Conservation (phyloP, 2,888 invertebrate species). For the Tipula helvola region DNA sequence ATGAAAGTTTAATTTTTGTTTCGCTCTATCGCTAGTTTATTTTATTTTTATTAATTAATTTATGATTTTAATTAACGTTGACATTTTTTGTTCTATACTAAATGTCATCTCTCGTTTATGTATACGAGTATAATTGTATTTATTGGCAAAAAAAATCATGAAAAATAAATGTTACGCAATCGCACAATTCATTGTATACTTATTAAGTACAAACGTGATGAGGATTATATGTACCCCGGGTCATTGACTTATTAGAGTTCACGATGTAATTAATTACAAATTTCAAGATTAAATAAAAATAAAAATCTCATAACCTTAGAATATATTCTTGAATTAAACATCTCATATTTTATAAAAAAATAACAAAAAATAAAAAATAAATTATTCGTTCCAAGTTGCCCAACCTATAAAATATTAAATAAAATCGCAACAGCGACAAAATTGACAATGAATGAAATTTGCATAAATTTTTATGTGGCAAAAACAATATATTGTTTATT, state of each 20-base stretch:
- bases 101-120: neutral
- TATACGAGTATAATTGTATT: neutral
- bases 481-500: neutral
- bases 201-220: neutral
- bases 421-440: neutral
- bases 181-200: neutral
- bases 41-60: neutral
- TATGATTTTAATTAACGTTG: conserved; percentile 4
- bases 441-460: neutral
- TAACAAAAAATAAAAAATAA: neutral
- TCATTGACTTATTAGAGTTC: neutral
- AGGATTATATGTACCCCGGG: neutral
- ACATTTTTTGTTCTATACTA: neutral
- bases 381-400: neutral
- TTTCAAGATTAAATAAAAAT: neutral
- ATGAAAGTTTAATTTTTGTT: neutral
- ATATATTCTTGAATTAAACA: neutral
- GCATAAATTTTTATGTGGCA: neutral
- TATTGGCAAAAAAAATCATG: neutral
- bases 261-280: neutral
- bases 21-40: neutral
- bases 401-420: neutral
- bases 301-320: neutral
- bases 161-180: neutral
- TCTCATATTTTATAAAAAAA: neutral